These are phyloP conservation scores for Julus scanicus DNA, from an alignment of 2,888 invertebrate genomes.

Conservation along the genomic window DNA sequence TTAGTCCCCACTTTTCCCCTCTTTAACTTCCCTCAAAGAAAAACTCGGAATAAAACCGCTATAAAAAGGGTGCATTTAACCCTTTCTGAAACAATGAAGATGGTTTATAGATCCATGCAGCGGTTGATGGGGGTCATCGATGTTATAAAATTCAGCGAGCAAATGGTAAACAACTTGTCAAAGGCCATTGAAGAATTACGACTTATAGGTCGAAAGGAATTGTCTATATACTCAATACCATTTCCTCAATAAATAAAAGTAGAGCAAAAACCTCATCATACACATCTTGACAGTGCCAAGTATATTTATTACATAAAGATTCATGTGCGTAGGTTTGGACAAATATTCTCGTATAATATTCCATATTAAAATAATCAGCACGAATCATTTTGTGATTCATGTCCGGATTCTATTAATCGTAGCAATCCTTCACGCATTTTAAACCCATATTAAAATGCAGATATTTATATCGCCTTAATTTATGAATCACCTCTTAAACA, in stretches of 20 bases:
- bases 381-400: background rate
- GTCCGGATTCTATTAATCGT: no score
- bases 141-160: background rate
- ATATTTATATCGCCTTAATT: no score
- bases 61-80: background rate
- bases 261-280: background rate
- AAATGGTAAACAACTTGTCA: slow-evolving; percentile 27
- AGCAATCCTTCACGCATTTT: no score
- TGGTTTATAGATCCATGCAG: background rate
- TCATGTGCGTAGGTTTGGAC: background rate
- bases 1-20: background rate
- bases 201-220: background rate
- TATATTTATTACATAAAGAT: background rate
- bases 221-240: background rate
- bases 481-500: no score
- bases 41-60: background rate
- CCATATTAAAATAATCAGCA: background rate
- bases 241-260: background rate
- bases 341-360: background rate
- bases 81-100: slow-evolving; percentile 10
- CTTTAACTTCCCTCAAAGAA: background rate
- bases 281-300: background rate
- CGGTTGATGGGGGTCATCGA: background rate
- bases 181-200: background rate
- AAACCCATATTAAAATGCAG: no score